A percentile compares a stretch with the other conserved stretches of the same genome.
phyloP scores from a whole-genome alignment of 2,888 invertebrate species.

The Dermolepida albohirtum region DNA sequence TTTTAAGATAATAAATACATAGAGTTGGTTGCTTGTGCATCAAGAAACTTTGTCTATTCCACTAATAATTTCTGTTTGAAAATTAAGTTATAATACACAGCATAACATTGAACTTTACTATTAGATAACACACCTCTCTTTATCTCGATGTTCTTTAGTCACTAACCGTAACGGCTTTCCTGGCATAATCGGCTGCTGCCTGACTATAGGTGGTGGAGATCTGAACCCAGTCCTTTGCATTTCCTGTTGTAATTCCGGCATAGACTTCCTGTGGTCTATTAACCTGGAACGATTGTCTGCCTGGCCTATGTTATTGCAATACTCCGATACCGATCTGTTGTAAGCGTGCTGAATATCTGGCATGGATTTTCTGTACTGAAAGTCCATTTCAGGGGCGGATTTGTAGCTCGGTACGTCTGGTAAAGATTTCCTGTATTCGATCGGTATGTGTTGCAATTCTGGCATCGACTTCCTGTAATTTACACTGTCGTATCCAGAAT shows the following conservation, averaged over 20 bases:
- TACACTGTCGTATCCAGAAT: conserved; percentile 49
- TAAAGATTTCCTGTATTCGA: conserved; percentile 53
- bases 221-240: conserved; percentile 59
- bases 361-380: conserved; percentile 59
- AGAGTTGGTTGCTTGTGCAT: too few relatives aligned
- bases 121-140: conserved; percentile 34
- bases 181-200: conserved; percentile 67
- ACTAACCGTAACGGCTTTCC: conserved; percentile 69
- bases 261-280: conserved; percentile 57
- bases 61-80: too few relatives aligned
- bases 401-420: conserved; percentile 51
- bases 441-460: conserved; percentile 56
- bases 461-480: conserved; percentile 63
- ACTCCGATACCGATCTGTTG: conserved; percentile 50
- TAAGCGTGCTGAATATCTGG: conserved; percentile 60
- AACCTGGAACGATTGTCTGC: conserved; percentile 56
- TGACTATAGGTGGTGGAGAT: conserved; percentile 56
- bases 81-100: too few relatives aligned
- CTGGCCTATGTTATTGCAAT: conserved; percentile 41
- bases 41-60: too few relatives aligned
- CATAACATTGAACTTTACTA: too few relatives aligned
- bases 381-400: conserved; percentile 48
- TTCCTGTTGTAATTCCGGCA: conserved; percentile 64
- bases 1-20: too few relatives aligned
- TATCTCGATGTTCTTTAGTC: conserved; percentile 52